Conservation (phyloP, 2,888 invertebrate genomes). For the Gryllus longicercus region DNA sequence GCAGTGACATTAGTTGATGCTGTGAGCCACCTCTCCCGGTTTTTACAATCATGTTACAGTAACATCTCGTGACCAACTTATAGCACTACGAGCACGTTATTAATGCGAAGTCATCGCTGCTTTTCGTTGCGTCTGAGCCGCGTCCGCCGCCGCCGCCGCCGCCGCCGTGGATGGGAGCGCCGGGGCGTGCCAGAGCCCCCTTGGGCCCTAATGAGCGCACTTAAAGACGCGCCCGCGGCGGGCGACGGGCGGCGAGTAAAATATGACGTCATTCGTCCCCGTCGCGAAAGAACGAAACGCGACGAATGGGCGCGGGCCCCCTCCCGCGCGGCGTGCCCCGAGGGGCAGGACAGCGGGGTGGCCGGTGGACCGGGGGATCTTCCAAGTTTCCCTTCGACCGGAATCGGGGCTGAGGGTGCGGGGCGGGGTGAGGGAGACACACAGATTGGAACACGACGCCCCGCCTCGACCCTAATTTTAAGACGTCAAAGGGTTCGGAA, state of each 20-base stretch:
- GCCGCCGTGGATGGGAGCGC: neutral
- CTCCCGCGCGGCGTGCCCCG: neutral
- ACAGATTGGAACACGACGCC: neutral
- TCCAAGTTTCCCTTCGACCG: neutral
- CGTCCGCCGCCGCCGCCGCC: neutral
- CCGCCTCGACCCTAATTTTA: neutral
- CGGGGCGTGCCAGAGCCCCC: neutral
- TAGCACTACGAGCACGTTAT: too few species aligned
- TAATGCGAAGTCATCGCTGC: too few species aligned
- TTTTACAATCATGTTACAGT: too few species aligned
- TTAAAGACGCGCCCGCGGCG: neutral
- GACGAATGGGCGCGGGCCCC: neutral
- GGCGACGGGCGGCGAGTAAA: neutral
- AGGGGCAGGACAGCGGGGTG: neutral
- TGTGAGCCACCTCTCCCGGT: too few species aligned
- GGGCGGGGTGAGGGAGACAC: neutral
- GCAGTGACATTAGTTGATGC: too few species aligned
- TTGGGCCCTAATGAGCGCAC: neutral
- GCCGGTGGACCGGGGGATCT: neutral
- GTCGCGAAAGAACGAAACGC: neutral
- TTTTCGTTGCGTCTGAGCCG: neutral
- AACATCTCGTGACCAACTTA: too few species aligned
- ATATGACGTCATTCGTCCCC: conserved; percentile 4
- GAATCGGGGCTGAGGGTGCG: neutral
- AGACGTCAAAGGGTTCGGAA: neutral